Evolutionary conservation across 2,888 invertebrate species (phyloP).

Genomic region (Cephus rjabovi): DNA sequence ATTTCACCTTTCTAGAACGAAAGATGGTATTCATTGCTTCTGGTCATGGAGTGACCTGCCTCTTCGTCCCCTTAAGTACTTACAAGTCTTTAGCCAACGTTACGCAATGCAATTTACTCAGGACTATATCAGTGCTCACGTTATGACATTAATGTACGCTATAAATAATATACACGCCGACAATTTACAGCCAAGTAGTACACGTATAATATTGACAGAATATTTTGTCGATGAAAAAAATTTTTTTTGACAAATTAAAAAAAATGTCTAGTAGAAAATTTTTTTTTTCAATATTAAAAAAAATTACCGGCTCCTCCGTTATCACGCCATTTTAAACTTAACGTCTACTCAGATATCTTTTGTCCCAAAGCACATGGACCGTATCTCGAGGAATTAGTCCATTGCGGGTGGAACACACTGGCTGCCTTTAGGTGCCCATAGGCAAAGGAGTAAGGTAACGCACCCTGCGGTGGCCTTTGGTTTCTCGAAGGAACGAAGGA

Average conservation of each 20-base stretch:
- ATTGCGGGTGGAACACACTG: conserved; percentile 23
- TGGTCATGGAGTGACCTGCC: background rate
- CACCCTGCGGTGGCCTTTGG: conserved; percentile 65
- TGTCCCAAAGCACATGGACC: background rate
- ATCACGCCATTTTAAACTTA: background rate
- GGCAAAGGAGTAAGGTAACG: conserved; percentile 60
- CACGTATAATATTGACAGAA: background rate
- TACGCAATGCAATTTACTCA: background rate
- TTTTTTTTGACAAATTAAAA: no score
- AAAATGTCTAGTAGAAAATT: no score
- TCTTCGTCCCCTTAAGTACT: background rate
- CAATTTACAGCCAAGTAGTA: background rate
- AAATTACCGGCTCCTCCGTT: background rate
- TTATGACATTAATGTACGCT: no score
- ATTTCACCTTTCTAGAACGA: background rate
- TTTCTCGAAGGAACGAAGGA: conserved; percentile 60
- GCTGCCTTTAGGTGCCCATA: conserved; percentile 37
- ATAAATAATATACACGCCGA: background rate
- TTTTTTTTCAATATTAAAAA: background rate
- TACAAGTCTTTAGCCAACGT: background rate
- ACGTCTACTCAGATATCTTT: background rate
- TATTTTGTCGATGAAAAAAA: background rate
- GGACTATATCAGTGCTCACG: background rate
- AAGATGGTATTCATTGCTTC: background rate
- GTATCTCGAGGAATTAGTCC: background rate